A percentile compares a stretch with the other conserved stretches of the same genome.
Evolutionary conservation across 1,140 invertebrate genomes (phyloP).

Genomic region (Drosophila sp.): DNA sequence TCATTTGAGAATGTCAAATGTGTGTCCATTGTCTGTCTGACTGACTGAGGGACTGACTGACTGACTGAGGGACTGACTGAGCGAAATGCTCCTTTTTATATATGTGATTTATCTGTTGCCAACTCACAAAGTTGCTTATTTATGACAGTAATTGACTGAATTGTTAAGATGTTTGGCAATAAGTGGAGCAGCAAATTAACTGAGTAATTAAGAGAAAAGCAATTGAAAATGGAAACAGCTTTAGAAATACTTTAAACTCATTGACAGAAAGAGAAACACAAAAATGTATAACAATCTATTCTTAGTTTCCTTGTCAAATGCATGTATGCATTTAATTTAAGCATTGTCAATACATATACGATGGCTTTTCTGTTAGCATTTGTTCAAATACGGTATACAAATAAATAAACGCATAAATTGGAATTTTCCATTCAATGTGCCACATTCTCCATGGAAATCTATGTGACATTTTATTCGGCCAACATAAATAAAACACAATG

Average conservation of each 20-base stretch:
- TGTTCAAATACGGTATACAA: constrained; percentile 1
- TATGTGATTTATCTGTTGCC: constrained; percentile 25
- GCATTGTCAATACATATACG: neutral
- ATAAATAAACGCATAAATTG: constrained; percentile 22
- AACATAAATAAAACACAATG: constrained; percentile 55
- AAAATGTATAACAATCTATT: neutral
- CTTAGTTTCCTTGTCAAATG: neutral
- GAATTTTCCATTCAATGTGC: constrained; percentile 31
- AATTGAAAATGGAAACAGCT: neutral
- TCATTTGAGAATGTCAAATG: constrained; percentile 51
- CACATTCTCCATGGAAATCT: constrained; percentile 33
- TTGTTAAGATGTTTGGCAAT: constrained; percentile 1
- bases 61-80: constrained; percentile 17
- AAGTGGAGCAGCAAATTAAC: constrained; percentile 33
- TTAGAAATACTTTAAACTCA: neutral
- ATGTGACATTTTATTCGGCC: constrained; percentile 34
- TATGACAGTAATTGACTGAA: constrained; percentile 45
- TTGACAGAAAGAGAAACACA: neutral
- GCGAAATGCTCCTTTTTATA: constrained; percentile 52
- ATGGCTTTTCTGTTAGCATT: neutral
- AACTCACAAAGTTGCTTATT: too few relatives aligned
- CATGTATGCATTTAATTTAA: neutral
- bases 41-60: constrained; percentile 7
- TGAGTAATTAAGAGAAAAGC: constrained; percentile 1
- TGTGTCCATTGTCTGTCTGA: constrained; percentile 30